A percentile compares a stretch with the other conserved stretches of the same genome.
Evolutionary conservation across 1,140 invertebrate genomes (phyloP).

Genomic region (Drusus annulatus): DNA sequence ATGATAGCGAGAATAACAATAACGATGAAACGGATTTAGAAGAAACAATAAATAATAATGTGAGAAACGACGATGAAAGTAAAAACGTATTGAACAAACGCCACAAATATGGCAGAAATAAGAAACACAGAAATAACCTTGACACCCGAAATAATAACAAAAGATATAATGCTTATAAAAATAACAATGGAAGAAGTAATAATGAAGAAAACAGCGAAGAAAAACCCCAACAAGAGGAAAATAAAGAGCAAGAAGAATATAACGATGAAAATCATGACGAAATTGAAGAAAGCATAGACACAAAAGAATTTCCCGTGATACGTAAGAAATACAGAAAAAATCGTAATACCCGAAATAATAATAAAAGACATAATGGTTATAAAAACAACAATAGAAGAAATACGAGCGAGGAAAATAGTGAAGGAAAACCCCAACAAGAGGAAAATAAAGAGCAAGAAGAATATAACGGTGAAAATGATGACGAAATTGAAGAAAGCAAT

Average conservation of each 20-base stretch:
- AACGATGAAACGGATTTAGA: neutral
- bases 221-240: constrained; percentile 55
- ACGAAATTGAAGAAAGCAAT: neutral
- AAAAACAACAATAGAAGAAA: no score
- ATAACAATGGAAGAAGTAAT: no score
- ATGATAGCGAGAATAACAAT: neutral
- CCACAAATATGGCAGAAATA: no score
- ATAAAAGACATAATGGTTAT: no score
- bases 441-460: constrained; percentile 15
- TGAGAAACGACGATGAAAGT: no score
- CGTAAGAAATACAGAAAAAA: no score
- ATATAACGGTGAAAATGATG: neutral
- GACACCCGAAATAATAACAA: no score
- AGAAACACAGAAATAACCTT: no score
- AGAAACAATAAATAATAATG: neutral
- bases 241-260: neutral
- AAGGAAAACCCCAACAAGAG: constrained; percentile 53
- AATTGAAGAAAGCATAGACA: neutral
- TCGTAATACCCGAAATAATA: no score
- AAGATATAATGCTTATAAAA: no score
- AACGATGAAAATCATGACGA: neutral
- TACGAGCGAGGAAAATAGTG: constrained; percentile 36
- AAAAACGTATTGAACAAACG: no score
- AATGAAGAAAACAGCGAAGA: constrained; percentile 49
- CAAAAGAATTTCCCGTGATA: no score